Conservation (phyloP, 30 jellyfish, hydroid and myxozoan genomes). For the Hydra vulgaris region DNA sequence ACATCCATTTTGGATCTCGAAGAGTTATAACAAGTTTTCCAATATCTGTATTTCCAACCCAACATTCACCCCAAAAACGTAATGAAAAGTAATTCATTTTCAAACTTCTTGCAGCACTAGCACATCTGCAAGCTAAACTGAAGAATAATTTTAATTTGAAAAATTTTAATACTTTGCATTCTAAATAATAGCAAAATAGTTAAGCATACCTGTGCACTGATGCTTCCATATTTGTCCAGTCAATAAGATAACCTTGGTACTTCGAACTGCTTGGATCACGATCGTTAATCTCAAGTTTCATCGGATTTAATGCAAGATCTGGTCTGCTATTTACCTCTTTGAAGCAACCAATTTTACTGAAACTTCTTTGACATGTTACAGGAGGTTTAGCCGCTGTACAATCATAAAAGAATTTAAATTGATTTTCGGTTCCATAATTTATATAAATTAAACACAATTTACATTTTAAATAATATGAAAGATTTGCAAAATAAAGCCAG, state of each 20-base stretch:
- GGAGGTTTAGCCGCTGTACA: slow-evolving; percentile 18
- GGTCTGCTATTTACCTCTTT: slow-evolving; percentile 14
- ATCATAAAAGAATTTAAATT: background rate
- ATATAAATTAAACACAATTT: no score
- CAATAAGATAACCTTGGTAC: slow-evolving; percentile 24
- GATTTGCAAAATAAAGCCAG: no score
- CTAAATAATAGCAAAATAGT: no score
- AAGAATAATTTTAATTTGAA: background rate
- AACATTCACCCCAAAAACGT: slow-evolving; percentile 44
- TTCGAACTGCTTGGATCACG: slow-evolving; percentile 4
- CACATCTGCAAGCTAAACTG: slow-evolving; percentile 63
- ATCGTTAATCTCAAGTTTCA: slow-evolving; percentile 17
- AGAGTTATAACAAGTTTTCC: background rate
- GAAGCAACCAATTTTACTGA: slow-evolving; percentile 53
- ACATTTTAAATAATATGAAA: no score
- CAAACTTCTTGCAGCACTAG: slow-evolving; percentile 29
- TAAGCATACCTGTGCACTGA: slow-evolving; percentile 44
- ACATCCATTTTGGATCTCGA: background rate
- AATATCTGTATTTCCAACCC: slow-evolving; percentile 34
- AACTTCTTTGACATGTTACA: slow-evolving; percentile 40
- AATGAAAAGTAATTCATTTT: slow-evolving; percentile 32
- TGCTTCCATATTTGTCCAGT: slow-evolving; percentile 35
- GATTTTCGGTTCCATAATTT: background rate
- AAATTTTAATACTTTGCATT: no score
- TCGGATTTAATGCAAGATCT: background rate